Base-by-base conservation (phyloP, 37 sponge, comb jelly and placozoan genomes). In the Halichondria panicea region DNA sequence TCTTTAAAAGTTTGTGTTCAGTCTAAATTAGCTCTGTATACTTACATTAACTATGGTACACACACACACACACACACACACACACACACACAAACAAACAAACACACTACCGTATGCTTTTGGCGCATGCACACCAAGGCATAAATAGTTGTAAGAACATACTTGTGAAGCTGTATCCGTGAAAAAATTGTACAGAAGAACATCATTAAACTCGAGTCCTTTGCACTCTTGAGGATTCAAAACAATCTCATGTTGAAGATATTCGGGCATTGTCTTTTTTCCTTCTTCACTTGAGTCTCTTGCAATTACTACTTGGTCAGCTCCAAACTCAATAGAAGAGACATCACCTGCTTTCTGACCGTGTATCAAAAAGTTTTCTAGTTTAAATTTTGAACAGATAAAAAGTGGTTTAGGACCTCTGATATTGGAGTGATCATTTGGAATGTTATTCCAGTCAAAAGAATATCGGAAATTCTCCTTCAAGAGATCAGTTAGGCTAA, bases 191-290 rank as follows among this genome's bases (percentile, higher is more conserved):
- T 84, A 92, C 22, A 92, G 85, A 22, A 92, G 67, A 0, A 92
- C 93, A 80, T 92, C 93, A 80, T 92, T 76, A 76, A 92, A 92
- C 38, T 92, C 93, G 32, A 92, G 43, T 44, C 93, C 93, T 71
- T 92, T 92, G 39, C 85, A 65, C 57, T 92, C 89, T 53, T 77
- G 80, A 0, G 84, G 53, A 5, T 81, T 92, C 45, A 92, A 41
- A 2, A 72, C 74, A 71, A 92, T 75, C 21, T 45, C 87, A 70
- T 19, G 31, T 37, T 59, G 40, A 22, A 92, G 63, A 6, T 75
- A 40, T 0, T 66, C 55, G 8, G 88, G 85, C 0, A 88, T 42
- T 4, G 39, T 53, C 0, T 67, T 8, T 32, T 68, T 79, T 38
- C 81, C 80, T 25, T 79, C 81, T 63, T 87, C 81, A 27, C 77